These are phyloP conservation scores for Leptatherina wallacei DNA, from an alignment of 2,797 vertebrate species.

Conservation along the genomic window DNA sequence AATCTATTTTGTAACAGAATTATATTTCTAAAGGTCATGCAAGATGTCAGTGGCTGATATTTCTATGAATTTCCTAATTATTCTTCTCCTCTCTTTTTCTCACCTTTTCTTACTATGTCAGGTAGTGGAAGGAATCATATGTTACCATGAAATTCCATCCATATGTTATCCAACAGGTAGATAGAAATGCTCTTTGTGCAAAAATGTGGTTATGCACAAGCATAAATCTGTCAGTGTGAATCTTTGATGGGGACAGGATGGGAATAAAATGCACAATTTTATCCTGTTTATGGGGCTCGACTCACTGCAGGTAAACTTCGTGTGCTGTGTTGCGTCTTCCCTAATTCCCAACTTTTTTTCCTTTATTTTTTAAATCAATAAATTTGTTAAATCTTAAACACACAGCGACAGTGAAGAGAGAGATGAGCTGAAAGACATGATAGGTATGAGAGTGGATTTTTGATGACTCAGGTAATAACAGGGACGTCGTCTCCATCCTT, in stretches of 20 bases:
- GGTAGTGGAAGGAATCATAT: constrained; percentile 43
- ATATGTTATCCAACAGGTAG: constrained; percentile 34
- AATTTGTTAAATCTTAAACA: constrained; percentile 42
- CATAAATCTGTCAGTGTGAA: constrained; percentile 31
- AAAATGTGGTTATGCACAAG: constrained; percentile 37
- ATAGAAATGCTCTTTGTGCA: constrained; percentile 40
- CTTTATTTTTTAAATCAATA: constrained; percentile 35
- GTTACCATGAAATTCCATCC: constrained; percentile 44
- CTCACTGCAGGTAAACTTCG: constrained; percentile 6
- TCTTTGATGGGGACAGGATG: constrained; percentile 20
- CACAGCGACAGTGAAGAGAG: constrained; percentile 24
- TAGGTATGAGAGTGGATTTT: constrained; percentile 56
- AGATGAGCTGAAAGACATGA: constrained; percentile 48
- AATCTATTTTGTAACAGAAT: constrained; percentile 20
- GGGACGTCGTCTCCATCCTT: constrained; percentile 61
- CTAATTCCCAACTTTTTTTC: constrained; percentile 14
- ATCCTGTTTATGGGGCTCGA: not conserved
- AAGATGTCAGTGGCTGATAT: constrained; percentile 35
- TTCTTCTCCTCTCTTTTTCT: constrained; percentile 14
- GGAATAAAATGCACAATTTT: constrained; percentile 19
- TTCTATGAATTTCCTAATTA: constrained; percentile 24
- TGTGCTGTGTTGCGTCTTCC: not conserved
- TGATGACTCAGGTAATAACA: constrained; percentile 70
- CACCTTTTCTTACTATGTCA: constrained; percentile 39
- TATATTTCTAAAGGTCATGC: constrained; percentile 53